Conservation (phyloP, 1,140 invertebrate genomes). For the Arctopsyche grandis region DNA sequence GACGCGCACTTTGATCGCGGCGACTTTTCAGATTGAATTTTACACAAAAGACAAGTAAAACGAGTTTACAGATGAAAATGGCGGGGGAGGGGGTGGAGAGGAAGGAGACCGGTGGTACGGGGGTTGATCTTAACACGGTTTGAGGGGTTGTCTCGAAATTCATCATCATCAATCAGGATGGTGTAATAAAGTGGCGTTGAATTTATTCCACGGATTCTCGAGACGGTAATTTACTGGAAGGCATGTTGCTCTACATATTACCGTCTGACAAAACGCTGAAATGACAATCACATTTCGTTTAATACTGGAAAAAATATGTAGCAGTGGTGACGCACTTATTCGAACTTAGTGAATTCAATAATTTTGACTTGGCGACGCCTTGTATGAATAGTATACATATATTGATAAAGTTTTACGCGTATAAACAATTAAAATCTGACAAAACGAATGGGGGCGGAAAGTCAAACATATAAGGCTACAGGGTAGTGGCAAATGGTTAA, state of each 20-base stretch:
- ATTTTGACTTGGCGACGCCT: no score
- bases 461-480: no score
- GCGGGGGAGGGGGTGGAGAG: not conserved
- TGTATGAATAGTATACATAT: no score
- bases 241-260: not conserved
- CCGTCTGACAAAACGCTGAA: not conserved
- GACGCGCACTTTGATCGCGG: not conserved
- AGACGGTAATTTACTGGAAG: not conserved
- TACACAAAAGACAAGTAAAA: conserved; percentile 3
- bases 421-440: no score
- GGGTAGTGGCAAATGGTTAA: no score
- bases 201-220: conserved; percentile 8
- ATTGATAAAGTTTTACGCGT: no score
- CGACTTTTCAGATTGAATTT: not conserved
- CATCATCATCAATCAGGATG: conserved; percentile 23
- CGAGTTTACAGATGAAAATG: not conserved
- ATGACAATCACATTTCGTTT: no score
- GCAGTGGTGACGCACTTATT: no score
- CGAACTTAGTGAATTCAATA: no score
- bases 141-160: conserved; percentile 13
- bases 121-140: not conserved
- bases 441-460: no score
- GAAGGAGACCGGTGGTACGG: not conserved
- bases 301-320: no score
- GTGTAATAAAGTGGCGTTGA: conserved; percentile 25